Percentiles rank a stretch among this genome's conserved stretches.
These are phyloP conservation scores for Philopedon plagiatum DNA, from an alignment of 2,888 invertebrate genomes.

Conservation along the genomic window DNA sequence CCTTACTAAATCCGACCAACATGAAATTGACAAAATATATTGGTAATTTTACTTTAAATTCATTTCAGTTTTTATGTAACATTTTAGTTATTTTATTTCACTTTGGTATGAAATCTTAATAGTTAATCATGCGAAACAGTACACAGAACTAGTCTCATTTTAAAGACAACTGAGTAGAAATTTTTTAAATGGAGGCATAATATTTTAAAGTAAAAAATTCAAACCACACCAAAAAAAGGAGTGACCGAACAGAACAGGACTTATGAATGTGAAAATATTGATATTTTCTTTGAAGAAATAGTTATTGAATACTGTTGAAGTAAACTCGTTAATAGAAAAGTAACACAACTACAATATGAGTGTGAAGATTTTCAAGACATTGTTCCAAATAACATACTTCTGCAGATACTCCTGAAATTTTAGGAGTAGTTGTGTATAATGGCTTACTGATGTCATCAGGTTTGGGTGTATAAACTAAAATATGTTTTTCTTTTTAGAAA, in stretches of 20 bases:
- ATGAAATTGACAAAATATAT: slow-evolving; percentile 25
- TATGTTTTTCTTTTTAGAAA: slow-evolving; percentile 63
- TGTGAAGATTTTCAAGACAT: background rate
- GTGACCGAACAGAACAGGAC: background rate
- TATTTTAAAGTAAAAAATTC: background rate
- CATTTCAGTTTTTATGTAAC: slow-evolving; percentile 9
- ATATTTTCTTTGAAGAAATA: background rate
- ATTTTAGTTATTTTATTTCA: slow-evolving; percentile 16
- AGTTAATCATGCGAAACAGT: background rate
- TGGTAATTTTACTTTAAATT: background rate
- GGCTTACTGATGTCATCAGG: slow-evolving; percentile 8
- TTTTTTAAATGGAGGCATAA: background rate
- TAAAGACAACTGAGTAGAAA: background rate
- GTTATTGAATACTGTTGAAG: background rate
- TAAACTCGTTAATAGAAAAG: background rate
- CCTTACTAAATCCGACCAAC: background rate
- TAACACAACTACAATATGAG: background rate
- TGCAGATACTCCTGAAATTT: slow-evolving; percentile 12
- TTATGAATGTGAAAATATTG: background rate
- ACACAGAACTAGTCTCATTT: background rate
- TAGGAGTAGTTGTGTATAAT: background rate
- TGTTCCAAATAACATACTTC: background rate
- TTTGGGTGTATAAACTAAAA: slow-evolving; percentile 51
- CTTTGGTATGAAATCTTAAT: slow-evolving; percentile 1
- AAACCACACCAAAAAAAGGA: background rate